Conservation (phyloP, 2,797 vertebrate genomes). For the Microctenopoma lineatum region DNA sequence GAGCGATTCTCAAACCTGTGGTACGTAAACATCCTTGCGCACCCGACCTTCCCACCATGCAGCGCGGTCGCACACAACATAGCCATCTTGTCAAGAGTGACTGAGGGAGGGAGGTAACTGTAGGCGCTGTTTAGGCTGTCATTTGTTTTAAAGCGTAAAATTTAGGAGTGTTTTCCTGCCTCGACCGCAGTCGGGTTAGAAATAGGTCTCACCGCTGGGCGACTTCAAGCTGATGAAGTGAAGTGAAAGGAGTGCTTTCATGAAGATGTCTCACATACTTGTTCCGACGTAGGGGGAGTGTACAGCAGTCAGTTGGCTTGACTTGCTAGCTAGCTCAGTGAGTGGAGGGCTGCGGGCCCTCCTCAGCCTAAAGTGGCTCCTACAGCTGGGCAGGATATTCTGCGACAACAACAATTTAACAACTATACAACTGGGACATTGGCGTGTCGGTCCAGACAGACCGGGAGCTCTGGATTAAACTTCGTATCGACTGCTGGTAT, state of each 20-base stretch:
- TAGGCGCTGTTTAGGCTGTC: conserved; percentile 63
- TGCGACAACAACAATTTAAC: conserved; percentile 73
- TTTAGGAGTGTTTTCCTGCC: conserved; percentile 23
- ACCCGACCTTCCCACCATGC: conserved; percentile 78
- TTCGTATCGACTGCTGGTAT: conserved; percentile 5
- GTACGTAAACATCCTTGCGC: conserved; percentile 71
- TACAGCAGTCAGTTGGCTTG: conserved; percentile 73
- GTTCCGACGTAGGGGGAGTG: conserved; percentile 88
- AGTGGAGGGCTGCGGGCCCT: conserved; percentile 82
- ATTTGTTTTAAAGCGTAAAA: conserved; percentile 56
- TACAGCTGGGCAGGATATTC: conserved; percentile 68
- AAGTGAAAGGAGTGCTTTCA: conserved; percentile 51
- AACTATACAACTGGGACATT: conserved; percentile 69
- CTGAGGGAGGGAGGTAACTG: conserved; percentile 76
- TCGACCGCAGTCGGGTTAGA: conserved; percentile 6
- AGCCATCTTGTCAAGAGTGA: conserved; percentile 86
- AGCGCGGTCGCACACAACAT: conserved; percentile 78
- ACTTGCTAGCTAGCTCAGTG: conserved; percentile 76
- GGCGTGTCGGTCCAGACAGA: conserved; percentile 56
- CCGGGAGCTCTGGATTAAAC: conserved; percentile 22
- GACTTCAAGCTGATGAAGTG: conserved; percentile 14
- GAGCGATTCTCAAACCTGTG: conserved; percentile 56
- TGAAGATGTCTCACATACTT: conserved; percentile 85
- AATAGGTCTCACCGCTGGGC: conserved; percentile 26
- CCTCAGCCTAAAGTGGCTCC: conserved; percentile 80